These are phyloP conservation scores for Callopanchax toddi DNA, from an alignment of 2,113 vertebrate genomes.

Conservation along the genomic window DNA sequence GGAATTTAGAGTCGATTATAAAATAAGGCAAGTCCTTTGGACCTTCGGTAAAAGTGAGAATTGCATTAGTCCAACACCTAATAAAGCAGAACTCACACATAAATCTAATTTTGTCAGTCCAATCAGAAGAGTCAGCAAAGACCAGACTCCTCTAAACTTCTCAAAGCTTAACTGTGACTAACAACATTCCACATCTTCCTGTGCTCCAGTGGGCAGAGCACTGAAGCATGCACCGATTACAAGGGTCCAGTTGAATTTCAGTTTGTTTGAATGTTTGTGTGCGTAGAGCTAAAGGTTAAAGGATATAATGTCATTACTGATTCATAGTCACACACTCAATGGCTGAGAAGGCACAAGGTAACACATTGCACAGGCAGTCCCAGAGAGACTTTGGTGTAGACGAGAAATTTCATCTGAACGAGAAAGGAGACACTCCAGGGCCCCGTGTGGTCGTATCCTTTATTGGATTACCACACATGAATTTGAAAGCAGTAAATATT, in stretches of 20 bases:
- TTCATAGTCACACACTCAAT: slow-evolving; percentile 67
- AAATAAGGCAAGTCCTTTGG: slow-evolving; percentile 10
- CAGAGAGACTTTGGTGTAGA: slow-evolving; percentile 36
- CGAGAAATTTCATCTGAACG: slow-evolving; percentile 45
- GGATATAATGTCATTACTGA: slow-evolving; percentile 83
- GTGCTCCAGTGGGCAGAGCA: slow-evolving; percentile 62
- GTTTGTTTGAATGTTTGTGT: slow-evolving; percentile 57
- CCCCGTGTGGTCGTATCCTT: slow-evolving; percentile 36
- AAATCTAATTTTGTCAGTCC: slow-evolving; percentile 50
- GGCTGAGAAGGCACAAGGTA: slow-evolving; percentile 79
- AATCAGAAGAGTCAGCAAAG: slow-evolving; percentile 50
- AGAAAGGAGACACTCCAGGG: slow-evolving; percentile 36
- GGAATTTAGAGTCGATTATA: neutral
- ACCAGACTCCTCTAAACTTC: slow-evolving; percentile 59
- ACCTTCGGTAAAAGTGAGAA: slow-evolving; percentile 13
- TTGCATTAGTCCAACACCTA: slow-evolving; percentile 6
- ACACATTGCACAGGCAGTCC: slow-evolving; percentile 34
- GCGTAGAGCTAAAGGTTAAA: slow-evolving; percentile 57
- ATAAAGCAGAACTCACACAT: slow-evolving; percentile 16
- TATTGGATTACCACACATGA: slow-evolving; percentile 58
- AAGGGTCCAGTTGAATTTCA: slow-evolving; percentile 53
- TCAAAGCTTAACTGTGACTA: slow-evolving; percentile 62
- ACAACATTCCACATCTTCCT: slow-evolving; percentile 66
- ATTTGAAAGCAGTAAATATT: slow-evolving; percentile 53
- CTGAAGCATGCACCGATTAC: slow-evolving; percentile 55